Conservation (phyloP, 2,888 invertebrate species). For the Eristalinus sepulchralis region DNA sequence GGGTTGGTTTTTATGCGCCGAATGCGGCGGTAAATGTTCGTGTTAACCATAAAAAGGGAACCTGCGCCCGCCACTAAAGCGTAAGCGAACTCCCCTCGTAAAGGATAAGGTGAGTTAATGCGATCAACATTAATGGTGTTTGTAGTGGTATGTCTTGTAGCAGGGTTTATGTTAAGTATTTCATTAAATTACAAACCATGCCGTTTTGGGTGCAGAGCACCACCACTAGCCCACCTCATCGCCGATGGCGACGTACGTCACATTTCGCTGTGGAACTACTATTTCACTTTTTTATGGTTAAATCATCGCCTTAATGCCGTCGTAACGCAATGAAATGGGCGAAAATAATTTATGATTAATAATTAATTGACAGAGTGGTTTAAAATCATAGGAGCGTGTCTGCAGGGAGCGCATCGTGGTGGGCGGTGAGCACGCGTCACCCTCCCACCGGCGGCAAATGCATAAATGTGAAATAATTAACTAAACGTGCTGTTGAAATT, state of each 20-base stretch:
- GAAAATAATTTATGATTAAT: constrained; percentile 47
- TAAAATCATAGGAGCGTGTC: constrained; percentile 15
- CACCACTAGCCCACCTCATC: neutral
- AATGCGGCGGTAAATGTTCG: constrained; percentile 57
- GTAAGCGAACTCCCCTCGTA: constrained; percentile 45
- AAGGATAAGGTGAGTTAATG: constrained; percentile 60
- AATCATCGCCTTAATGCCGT: constrained; percentile 30
- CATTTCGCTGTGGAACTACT: constrained; percentile 13
- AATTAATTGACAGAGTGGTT: constrained; percentile 40
- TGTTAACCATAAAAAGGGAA: constrained; percentile 59
- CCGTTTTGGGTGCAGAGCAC: constrained; percentile 5
- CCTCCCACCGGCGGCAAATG: neutral
- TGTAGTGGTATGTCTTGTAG: constrained; percentile 10
- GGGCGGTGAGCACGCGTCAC: neutral
- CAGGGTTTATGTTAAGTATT: constrained; percentile 56
- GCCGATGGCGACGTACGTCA: neutral
- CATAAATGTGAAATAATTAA: constrained; percentile 42
- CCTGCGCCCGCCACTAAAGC: constrained; percentile 32
- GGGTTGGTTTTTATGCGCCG: constrained; percentile 48
- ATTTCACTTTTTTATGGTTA: constrained; percentile 26
- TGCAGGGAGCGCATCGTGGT: neutral
- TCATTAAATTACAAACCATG: constrained; percentile 51
- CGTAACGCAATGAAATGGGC: constrained; percentile 9
- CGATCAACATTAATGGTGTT: constrained; percentile 52
- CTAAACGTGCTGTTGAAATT: constrained; percentile 10